phyloP scores from a whole-genome alignment of 2,888 invertebrate species.

The Diaprepes abbreviatus region DNA sequence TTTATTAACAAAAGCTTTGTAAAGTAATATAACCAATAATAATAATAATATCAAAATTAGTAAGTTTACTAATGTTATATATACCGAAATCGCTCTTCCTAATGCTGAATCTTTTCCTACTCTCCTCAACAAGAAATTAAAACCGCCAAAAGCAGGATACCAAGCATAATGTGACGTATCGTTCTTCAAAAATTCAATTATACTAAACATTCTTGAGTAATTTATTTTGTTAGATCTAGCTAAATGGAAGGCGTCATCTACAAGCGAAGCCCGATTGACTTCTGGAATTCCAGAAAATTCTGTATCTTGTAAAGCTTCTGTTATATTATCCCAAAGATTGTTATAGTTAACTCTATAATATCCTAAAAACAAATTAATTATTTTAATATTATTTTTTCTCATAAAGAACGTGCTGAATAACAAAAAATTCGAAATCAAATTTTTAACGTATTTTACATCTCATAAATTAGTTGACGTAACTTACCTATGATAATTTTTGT shows the following conservation, averaged over 20 bases:
- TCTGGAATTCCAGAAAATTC: slow-evolving; percentile 70
- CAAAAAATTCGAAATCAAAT: too few species aligned
- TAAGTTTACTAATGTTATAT: too few species aligned
- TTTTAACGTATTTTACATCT: too few species aligned
- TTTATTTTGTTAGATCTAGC: slow-evolving; percentile 70
- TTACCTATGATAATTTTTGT: too few species aligned
- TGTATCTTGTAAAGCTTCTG: slow-evolving; percentile 66
- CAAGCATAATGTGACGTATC: slow-evolving; percentile 82
- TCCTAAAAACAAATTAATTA: too few species aligned
- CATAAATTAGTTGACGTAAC: too few species aligned
- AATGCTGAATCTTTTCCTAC: slow-evolving; percentile 49
- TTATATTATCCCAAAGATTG: slow-evolving; percentile 75
- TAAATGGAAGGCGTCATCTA: slow-evolving; percentile 81
- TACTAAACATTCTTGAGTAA: slow-evolving; percentile 74
- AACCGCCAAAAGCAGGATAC: slow-evolving; percentile 72
- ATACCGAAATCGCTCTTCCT: slow-evolving; percentile 49
- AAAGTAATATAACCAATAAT: too few species aligned
- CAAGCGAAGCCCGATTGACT: slow-evolving; percentile 80
- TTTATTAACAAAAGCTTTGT: too few species aligned
- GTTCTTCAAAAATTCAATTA: slow-evolving; percentile 76
- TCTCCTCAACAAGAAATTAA: slow-evolving; percentile 51
- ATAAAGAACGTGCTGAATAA: too few species aligned
- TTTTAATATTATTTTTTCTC: too few species aligned
- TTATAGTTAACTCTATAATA: slow-evolving; percentile 78
- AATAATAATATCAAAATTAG: too few species aligned